Evolutionary conservation across 1,140 invertebrate species (phyloP).

Genomic region (Apocrypta bakeri): DNA sequence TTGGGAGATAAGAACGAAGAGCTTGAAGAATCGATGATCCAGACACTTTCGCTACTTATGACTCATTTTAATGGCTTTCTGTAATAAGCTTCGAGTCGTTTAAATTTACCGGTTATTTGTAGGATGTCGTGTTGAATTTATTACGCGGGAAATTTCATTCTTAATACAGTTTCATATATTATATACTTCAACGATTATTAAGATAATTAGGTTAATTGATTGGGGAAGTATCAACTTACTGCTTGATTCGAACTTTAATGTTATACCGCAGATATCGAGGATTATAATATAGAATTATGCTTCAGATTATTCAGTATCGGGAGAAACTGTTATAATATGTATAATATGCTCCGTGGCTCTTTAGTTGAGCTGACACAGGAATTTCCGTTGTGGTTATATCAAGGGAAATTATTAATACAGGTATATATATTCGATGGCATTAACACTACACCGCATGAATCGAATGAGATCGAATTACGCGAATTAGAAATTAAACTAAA

Average conservation of each 20-base stretch:
- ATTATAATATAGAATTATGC: not conserved
- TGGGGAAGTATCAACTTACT: too few species aligned
- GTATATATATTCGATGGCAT: not conserved
- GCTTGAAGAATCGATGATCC: slow-evolving; percentile 67
- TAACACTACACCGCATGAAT: too few species aligned
- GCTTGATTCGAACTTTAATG: too few species aligned
- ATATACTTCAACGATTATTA: not conserved
- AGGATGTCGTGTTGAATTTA: not conserved
- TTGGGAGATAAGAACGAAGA: too few species aligned
- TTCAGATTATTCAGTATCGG: not conserved
- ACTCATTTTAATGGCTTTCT: slow-evolving; percentile 7
- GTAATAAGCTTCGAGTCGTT: slow-evolving; percentile 15
- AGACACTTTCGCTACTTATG: slow-evolving; percentile 58
- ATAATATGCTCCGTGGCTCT: not conserved
- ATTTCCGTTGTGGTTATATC: not conserved
- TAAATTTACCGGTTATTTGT: not conserved
- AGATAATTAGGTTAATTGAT: not conserved
- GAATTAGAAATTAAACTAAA: too few species aligned
- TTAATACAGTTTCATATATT: too few species aligned
- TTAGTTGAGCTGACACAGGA: not conserved
- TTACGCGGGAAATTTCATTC: not conserved
- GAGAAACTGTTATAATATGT: not conserved
- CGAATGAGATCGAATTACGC: too few species aligned
- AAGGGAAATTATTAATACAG: not conserved
- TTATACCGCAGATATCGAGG: not conserved